These are phyloP conservation scores for Kryphioiulus occultus DNA, from an alignment of 2,888 invertebrate genomes.

Conservation along the genomic window DNA sequence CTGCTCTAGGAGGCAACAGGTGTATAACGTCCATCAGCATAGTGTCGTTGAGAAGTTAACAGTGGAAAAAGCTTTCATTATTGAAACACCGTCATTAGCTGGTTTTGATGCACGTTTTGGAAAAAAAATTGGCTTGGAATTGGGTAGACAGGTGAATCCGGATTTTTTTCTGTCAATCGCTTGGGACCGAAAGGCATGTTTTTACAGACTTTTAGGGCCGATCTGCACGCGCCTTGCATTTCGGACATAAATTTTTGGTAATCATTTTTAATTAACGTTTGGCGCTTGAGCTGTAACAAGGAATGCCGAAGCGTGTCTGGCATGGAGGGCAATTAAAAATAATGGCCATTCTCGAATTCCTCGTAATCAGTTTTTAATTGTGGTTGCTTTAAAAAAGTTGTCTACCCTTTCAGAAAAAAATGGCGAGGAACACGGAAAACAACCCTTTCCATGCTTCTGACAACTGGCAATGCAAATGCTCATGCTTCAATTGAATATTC, in stretches of 20 bases:
- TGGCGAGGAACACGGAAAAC: too few relatives aligned
- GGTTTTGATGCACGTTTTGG: neutral
- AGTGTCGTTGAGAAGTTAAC: neutral
- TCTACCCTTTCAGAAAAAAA: too few relatives aligned
- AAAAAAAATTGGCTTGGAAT: neutral
- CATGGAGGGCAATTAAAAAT: neutral
- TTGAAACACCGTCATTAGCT: neutral
- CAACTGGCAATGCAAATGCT: too few relatives aligned
- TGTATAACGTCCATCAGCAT: neutral
- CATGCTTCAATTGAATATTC: too few relatives aligned
- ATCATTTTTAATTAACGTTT: neutral
- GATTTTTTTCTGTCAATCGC: neutral
- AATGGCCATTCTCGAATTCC: neutral
- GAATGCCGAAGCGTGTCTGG: neutral
- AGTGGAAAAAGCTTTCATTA: conserved; percentile 13
- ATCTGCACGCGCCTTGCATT: neutral
- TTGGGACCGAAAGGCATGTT: neutral
- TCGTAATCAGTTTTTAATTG: neutral
- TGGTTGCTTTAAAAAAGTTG: neutral
- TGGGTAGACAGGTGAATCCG: neutral
- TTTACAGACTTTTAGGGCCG: too few relatives aligned
- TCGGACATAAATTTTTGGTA: neutral
- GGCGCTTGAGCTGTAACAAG: neutral
- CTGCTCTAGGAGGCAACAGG: neutral
- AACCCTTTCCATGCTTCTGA: too few relatives aligned